phyloP scores from a whole-genome alignment of 2,888 invertebrate genomes.

The Apotomis betuletana region DNA sequence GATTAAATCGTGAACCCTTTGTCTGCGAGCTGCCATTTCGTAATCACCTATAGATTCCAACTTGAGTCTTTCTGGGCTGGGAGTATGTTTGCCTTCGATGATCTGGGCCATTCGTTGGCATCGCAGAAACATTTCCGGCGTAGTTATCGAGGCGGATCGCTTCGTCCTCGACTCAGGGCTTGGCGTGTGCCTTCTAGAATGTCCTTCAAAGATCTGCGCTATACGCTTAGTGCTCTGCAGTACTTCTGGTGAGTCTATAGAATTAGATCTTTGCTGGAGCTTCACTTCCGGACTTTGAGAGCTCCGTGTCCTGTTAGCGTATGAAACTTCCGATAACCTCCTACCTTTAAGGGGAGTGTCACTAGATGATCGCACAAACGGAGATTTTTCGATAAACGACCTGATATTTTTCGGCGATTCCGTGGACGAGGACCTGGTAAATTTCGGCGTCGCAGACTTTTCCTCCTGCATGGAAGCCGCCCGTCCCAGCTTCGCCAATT shows the following conservation, averaged over 20 bases:
- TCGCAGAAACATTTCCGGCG: slow-evolving; percentile 64
- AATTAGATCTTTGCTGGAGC: slow-evolving; percentile 61
- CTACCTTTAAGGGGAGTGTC: slow-evolving; percentile 50
- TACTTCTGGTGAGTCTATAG: slow-evolving; percentile 61
- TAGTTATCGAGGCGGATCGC: slow-evolving; percentile 60
- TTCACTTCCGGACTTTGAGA: slow-evolving; percentile 61
- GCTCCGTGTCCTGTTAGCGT: slow-evolving; percentile 52
- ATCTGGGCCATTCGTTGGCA: slow-evolving; percentile 71
- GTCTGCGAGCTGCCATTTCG: slow-evolving; percentile 68
- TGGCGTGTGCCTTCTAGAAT: slow-evolving; percentile 61
- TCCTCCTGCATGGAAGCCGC: not conserved
- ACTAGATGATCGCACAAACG: slow-evolving; percentile 15
- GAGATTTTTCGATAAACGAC: slow-evolving; percentile 44
- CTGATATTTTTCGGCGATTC: not conserved
- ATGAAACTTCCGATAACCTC: slow-evolving; percentile 58
- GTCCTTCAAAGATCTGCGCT: slow-evolving; percentile 67
- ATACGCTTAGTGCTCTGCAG: slow-evolving; percentile 63
- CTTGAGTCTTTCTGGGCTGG: slow-evolving; percentile 63
- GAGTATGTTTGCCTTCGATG: slow-evolving; percentile 66
- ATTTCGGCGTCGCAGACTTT: not conserved
- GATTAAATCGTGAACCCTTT: slow-evolving; percentile 67
- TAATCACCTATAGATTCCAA: slow-evolving; percentile 64
- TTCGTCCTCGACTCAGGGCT: slow-evolving; percentile 60
- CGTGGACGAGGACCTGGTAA: slow-evolving; percentile 41
- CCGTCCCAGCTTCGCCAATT: slow-evolving; percentile 18